Base-by-base conservation (phyloP, 2,888 invertebrate genomes). In the Sturmia bella region DNA sequence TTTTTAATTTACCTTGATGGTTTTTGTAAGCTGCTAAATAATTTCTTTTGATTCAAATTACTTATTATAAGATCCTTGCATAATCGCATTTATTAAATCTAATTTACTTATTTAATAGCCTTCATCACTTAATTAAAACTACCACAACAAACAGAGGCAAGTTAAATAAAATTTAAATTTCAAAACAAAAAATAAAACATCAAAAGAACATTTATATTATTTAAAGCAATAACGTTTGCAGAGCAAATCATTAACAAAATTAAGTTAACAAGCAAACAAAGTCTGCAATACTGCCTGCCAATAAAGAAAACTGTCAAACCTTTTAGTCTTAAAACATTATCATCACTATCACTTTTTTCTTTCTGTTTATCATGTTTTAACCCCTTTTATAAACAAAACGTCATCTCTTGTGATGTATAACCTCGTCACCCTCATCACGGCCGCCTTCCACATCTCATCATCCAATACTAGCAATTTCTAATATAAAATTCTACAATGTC, bases 171-270 rank as follows among this genome's bases (percentile, higher is more conserved):
- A 45, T 32, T 41, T 45, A 9, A 27, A 15, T 1, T 15, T 41
- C 45, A 11, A 19, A 17, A n/a, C 50, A 50, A 17, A 50, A 43
- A n/a, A 11, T 12, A 61, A 59, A 66, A 78, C 72, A 66, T 72
- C 78, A 78, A 78, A 78, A 74, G 78, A 32, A 17, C 64, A 77
- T n/a, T n/a, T n/a, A 73, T 54, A 74, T 57, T 52, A n/a, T n/a
- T 63, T 68, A 64, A 45, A 45, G 19, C 50, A 57, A 63, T 59
- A 70, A 66, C 41, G 54, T 72, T 56, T 41, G 27, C 37, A 32
- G 32, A 74, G 64, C 41, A 57, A 82, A 69, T 70, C 74, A 78
- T 77, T 82, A 82, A 82, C 66, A 41, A 82, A 78, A 82, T 78
- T 82, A 78, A 70, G 45, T 78, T 70, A 74, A 70, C 61, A 68